Conservation (phyloP, 2,797 vertebrate species). For the Todus mexicanus region DNA sequence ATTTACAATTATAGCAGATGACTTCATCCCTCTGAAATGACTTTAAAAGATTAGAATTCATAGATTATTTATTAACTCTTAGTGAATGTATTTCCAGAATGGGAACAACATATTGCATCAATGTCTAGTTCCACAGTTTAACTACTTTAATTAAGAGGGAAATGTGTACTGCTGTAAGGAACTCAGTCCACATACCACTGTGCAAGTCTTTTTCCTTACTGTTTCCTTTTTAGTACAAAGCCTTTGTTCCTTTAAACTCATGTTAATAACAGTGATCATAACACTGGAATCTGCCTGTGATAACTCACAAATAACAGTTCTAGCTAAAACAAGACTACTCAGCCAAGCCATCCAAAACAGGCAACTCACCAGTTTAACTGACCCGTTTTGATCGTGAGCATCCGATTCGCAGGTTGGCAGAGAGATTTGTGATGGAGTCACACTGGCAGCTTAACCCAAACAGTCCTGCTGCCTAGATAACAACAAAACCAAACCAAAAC, state of each 20-base stretch:
- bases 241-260: slow-evolving; percentile 24
- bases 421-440: slow-evolving; percentile 28
- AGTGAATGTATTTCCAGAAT: slow-evolving; percentile 71
- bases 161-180: background rate
- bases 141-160: slow-evolving; percentile 69
- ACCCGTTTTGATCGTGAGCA: background rate
- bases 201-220: background rate
- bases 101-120: slow-evolving; percentile 74
- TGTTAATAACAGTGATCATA: background rate
- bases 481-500: background rate
- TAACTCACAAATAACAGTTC: background rate
- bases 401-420: slow-evolving; percentile 1
- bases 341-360: background rate
- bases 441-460: slow-evolving; percentile 59
- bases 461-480: slow-evolving; percentile 55
- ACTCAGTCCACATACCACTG: background rate
- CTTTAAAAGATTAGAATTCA: slow-evolving; percentile 77
- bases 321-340: background rate
- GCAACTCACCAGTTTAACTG: background rate
- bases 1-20: slow-evolving; percentile 69
- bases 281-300: background rate
- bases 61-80: slow-evolving; percentile 79
- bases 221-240: slow-evolving; percentile 43
- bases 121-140: slow-evolving; percentile 69
- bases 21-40: slow-evolving; percentile 72